Percentiles rank a stretch among this genome's conserved stretches.
These are phyloP conservation scores for Tenthredo distinguenda DNA, from an alignment of 2,888 invertebrate species.

Conservation along the genomic window DNA sequence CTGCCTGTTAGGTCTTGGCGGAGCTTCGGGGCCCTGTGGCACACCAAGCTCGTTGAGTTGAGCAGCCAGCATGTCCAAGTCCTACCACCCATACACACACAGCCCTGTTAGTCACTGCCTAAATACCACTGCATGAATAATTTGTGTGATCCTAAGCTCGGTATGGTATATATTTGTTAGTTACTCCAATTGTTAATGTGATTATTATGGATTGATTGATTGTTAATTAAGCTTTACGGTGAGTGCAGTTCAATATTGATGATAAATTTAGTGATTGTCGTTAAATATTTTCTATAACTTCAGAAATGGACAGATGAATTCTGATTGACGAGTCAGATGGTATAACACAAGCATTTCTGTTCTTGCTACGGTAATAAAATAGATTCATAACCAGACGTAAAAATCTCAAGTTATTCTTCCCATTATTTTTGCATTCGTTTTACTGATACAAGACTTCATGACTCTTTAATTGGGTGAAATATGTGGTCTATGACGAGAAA, in stretches of 20 bases:
- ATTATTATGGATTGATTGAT: slow-evolving; percentile 1
- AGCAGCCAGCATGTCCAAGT: slow-evolving; percentile 97
- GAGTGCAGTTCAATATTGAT: not conserved
- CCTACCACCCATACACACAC: slow-evolving; percentile 83
- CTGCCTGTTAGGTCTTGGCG: slow-evolving; percentile 81
- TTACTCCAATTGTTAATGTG: not conserved
- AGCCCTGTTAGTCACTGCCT: slow-evolving; percentile 74
- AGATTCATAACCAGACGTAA: not conserved
- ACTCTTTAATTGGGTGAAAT: not conserved
- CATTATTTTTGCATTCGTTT: not conserved
- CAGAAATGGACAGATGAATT: not conserved
- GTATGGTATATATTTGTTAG: slow-evolving; percentile 30
- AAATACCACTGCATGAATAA: slow-evolving; percentile 60
- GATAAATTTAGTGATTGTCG: not conserved
- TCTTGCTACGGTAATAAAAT: not conserved
- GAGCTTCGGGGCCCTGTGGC: slow-evolving; percentile 85
- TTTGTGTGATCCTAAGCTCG: slow-evolving; percentile 6
- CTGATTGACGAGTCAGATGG: not conserved
- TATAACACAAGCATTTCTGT: not conserved
- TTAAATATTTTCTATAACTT: not conserved
- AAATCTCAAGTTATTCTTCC: not conserved
- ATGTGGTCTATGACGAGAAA: not conserved
- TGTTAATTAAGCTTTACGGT: slow-evolving; percentile 32
- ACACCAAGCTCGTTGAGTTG: slow-evolving; percentile 97
- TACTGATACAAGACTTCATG: not conserved